Conservation (phyloP, 2,888 invertebrate species). For the Drosophila rubida region DNA sequence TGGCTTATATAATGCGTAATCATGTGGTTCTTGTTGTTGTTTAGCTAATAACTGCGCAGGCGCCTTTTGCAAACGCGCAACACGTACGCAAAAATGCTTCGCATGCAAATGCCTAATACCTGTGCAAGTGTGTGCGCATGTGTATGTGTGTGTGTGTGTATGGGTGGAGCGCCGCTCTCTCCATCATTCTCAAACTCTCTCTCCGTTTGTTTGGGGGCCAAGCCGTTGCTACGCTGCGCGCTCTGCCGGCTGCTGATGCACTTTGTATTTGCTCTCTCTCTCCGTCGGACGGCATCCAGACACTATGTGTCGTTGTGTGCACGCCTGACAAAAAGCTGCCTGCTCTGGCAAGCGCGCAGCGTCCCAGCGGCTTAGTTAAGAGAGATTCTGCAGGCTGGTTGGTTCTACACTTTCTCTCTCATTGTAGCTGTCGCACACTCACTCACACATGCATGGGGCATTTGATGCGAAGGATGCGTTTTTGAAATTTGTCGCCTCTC, state of each 20-base stretch:
- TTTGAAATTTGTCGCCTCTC: slow-evolving; percentile 1
- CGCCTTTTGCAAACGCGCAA: slow-evolving; percentile 34
- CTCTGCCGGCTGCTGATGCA: not conserved
- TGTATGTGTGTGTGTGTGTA: slow-evolving; percentile 34
- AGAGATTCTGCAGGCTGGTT: slow-evolving; percentile 37
- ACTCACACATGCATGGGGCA: slow-evolving; percentile 47
- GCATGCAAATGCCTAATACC: slow-evolving; percentile 40
- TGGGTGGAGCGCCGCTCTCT: slow-evolving; percentile 68
- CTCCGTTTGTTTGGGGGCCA: slow-evolving; percentile 58
- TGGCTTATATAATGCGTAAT: slow-evolving; percentile 70
- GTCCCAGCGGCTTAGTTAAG: slow-evolving; percentile 49
- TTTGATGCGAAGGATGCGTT: slow-evolving; percentile 21
- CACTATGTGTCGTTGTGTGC: slow-evolving; percentile 56
- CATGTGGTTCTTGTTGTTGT: slow-evolving; percentile 37
- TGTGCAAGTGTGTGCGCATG: slow-evolving; percentile 21
- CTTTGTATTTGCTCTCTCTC: not conserved
- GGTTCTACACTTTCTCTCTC: slow-evolving; percentile 40
- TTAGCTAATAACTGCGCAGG: slow-evolving; percentile 38
- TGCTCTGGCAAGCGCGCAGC: slow-evolving; percentile 38
- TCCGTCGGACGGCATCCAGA: not conserved
- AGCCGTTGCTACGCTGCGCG: slow-evolving; percentile 66
- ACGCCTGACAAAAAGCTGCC: slow-evolving; percentile 42
- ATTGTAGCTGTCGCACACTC: slow-evolving; percentile 19
- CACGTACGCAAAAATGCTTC: slow-evolving; percentile 3
- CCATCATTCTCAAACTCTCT: slow-evolving; percentile 78